Conservation (phyloP, 2,113 vertebrate species). For the Himantopus leucocephalus region DNA sequence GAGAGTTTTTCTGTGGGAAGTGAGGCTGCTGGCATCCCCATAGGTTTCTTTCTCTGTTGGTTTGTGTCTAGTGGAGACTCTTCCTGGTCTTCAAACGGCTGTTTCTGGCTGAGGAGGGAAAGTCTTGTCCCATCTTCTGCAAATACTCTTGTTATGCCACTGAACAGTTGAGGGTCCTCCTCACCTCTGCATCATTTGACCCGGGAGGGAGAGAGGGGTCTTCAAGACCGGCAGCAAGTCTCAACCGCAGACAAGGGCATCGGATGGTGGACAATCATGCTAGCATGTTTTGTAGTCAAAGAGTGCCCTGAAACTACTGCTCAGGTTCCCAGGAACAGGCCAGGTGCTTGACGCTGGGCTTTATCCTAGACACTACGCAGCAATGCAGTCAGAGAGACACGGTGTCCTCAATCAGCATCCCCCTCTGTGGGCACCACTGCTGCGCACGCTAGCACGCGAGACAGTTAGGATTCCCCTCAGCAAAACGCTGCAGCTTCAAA, state of each 20-base stretch:
- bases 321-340: neutral
- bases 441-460: neutral
- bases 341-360: neutral
- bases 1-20: neutral
- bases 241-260: neutral
- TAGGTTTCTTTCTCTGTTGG: neutral
- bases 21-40: neutral
- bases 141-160: neutral
- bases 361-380: neutral
- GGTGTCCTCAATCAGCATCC: neutral
- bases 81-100: neutral
- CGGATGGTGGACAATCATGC: neutral
- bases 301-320: neutral
- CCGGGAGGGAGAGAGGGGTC: neutral
- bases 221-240: neutral
- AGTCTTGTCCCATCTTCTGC: neutral
- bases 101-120: neutral
- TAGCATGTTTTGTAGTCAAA: neutral
- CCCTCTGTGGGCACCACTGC: neutral
- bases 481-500: constrained; percentile 60
- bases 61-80: neutral
- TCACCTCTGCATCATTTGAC: neutral
- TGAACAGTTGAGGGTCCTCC: neutral
- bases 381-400: neutral
- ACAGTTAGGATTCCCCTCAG: constrained; percentile 63